These are phyloP conservation scores for Aphrocallistes beatrix DNA, from an alignment of 37 sponge, comb jelly and placozoan species.

Conservation along the genomic window DNA sequence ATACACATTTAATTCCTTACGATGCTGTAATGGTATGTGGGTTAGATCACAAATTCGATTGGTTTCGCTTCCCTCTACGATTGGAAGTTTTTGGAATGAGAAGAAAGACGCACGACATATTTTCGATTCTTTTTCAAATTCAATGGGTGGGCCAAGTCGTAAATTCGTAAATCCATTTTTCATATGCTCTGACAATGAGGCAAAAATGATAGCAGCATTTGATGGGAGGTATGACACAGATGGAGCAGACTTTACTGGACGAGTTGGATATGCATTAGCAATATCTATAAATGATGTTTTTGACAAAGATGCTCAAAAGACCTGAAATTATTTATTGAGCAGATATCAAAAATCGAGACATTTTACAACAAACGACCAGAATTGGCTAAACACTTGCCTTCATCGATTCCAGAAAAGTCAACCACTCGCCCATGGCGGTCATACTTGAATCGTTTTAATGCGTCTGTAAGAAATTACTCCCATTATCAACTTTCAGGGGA, in stretches of 20 bases:
- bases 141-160: neutral
- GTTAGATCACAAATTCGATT: slow-evolving; percentile 18
- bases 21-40: slow-evolving; percentile 17
- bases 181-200: neutral
- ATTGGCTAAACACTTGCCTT: slow-evolving; percentile 11
- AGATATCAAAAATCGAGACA: slow-evolving; percentile 11
- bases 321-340: neutral
- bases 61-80: slow-evolving; percentile 1
- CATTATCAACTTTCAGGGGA: slow-evolving; percentile 19
- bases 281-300: neutral
- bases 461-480: slow-evolving; percentile 13
- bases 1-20: neutral
- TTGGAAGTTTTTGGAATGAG: neutral
- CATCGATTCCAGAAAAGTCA: slow-evolving; percentile 14
- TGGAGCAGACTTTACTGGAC: neutral
- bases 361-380: neutral
- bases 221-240: slow-evolving; percentile 10
- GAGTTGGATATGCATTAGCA: slow-evolving; percentile 3
- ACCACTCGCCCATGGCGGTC: neutral
- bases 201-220: slow-evolving; percentile 1
- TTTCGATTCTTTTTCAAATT: neutral
- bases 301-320: slow-evolving; percentile 11
- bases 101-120: neutral
- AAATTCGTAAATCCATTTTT: slow-evolving; percentile 1
- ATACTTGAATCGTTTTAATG: neutral